phyloP scores from a whole-genome alignment of 2,113 vertebrate species.

The Plecturocebus donacophilus region DNA sequence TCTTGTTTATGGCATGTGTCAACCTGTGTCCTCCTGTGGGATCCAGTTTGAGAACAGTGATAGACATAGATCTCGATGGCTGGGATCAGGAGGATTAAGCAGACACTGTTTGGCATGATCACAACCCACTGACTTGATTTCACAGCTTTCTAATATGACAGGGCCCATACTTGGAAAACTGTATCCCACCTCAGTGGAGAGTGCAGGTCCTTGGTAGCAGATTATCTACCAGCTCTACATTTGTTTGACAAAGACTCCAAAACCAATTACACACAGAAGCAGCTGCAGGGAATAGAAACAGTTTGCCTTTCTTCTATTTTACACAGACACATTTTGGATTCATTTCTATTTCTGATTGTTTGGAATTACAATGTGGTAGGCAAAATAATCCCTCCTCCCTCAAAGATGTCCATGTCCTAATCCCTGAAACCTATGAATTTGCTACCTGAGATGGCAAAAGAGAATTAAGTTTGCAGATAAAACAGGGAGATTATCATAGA shows the following conservation, averaged over 20 bases:
- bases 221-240: neutral
- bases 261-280: neutral
- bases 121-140: neutral
- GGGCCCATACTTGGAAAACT: neutral
- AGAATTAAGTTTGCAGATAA: neutral
- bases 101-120: neutral
- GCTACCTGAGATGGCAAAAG: neutral
- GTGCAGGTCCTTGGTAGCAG: neutral
- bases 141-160: neutral
- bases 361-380: neutral
- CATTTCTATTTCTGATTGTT: conserved; percentile 9
- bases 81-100: neutral
- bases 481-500: neutral
- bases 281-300: neutral
- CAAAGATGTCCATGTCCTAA: neutral
- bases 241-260: neutral
- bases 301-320: neutral
- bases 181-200: neutral
- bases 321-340: neutral
- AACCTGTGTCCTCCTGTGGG: neutral
- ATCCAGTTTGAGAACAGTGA: neutral
- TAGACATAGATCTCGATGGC: neutral
- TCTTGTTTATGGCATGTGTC: neutral
- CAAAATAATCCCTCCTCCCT: neutral
- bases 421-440: neutral